A percentile compares a stretch with the other conserved stretches of the same genome.
Evolutionary conservation across 1,140 invertebrate species (phyloP).

Genomic region (Brachionus rubens): DNA sequence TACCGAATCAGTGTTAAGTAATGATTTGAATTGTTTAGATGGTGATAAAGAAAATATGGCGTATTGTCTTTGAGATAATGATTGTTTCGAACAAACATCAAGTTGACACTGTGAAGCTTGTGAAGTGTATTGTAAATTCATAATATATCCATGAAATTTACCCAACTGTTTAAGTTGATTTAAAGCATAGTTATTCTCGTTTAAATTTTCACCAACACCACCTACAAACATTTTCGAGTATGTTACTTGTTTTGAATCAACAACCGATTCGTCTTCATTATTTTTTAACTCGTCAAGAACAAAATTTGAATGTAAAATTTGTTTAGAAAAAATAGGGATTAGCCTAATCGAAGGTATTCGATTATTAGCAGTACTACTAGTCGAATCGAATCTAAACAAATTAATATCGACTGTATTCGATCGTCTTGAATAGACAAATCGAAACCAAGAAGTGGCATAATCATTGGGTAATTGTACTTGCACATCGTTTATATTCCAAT

Average conservation of each 20-base stretch:
- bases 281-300: neutral
- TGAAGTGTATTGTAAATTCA: conserved; percentile 37
- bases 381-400: conserved; percentile 20
- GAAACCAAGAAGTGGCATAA: conserved; percentile 19
- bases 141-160: conserved; percentile 43
- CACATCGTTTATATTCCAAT: conserved; percentile 39
- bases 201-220: neutral
- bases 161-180: neutral
- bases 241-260: conserved; percentile 11
- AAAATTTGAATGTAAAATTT: conserved; percentile 25
- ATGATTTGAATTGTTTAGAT: neutral
- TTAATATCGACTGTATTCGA: neutral
- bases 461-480: conserved; percentile 32
- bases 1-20: neutral
- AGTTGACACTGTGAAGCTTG: neutral
- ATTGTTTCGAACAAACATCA: conserved; percentile 6
- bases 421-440: conserved; percentile 16
- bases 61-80: conserved; percentile 12
- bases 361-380: neutral
- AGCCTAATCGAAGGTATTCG: conserved; percentile 11
- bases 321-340: neutral
- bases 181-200: conserved; percentile 9
- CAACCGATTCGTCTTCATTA: neutral
- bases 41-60: conserved; percentile 28
- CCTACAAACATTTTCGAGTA: conserved; percentile 31